Evolutionary conservation across 2,888 invertebrate genomes (phyloP).

Genomic region (Flexamia atlantica): DNA sequence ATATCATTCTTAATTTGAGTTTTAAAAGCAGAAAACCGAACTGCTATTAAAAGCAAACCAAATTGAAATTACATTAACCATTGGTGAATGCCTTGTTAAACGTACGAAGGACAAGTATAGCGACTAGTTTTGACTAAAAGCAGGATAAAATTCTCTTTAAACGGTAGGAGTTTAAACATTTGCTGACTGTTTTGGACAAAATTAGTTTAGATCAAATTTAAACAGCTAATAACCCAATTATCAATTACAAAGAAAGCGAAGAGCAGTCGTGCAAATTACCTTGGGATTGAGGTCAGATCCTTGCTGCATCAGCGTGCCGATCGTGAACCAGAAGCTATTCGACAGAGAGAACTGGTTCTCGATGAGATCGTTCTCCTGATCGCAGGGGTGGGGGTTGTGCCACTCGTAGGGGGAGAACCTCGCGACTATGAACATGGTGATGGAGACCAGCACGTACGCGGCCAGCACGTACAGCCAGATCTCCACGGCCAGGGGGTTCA

Average conservation of each 20-base stretch:
- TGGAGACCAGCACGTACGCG: slow-evolving; percentile 88
- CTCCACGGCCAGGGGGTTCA: slow-evolving; percentile 91
- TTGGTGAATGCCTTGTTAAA: too few relatives aligned
- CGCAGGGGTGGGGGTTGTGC: slow-evolving; percentile 85
- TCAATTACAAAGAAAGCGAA: slow-evolving; percentile 34
- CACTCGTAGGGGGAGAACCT: slow-evolving; percentile 90
- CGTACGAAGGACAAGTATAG: too few relatives aligned
- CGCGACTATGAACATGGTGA: slow-evolving; percentile 88
- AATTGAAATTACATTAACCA: too few relatives aligned
- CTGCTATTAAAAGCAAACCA: too few relatives aligned
- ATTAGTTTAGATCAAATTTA: neutral
- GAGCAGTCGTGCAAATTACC: slow-evolving; percentile 73
- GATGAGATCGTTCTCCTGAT: slow-evolving; percentile 78
- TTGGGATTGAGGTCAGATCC: slow-evolving; percentile 89
- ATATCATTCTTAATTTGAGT: too few relatives aligned
- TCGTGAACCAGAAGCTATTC: slow-evolving; percentile 93
- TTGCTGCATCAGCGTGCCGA: slow-evolving; percentile 93
- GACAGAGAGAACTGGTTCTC: slow-evolving; percentile 90
- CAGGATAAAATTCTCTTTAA: too few relatives aligned
- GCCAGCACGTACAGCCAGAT: slow-evolving; percentile 92
- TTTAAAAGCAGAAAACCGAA: too few relatives aligned
- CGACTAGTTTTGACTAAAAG: too few relatives aligned
- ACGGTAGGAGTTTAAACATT: too few relatives aligned
- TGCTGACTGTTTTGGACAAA: neutral
- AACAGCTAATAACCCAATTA: neutral